These are phyloP conservation scores for Pipra filicauda DNA, from an alignment of 2,113 vertebrate species.

Conservation along the genomic window DNA sequence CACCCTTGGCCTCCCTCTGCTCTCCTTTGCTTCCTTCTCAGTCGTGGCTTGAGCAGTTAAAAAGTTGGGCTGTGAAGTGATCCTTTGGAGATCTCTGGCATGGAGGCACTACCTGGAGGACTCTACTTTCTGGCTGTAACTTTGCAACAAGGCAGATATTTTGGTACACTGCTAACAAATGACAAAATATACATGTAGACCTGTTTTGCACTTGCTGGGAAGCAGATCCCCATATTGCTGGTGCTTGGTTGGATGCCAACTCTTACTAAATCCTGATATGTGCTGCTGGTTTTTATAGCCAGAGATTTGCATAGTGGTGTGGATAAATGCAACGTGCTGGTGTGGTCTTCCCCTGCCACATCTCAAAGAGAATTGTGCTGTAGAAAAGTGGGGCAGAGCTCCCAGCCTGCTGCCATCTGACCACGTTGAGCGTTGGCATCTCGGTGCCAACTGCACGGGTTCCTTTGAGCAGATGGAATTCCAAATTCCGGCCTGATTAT, in stretches of 20 bases:
- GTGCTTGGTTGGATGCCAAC: neutral
- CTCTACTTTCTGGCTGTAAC: neutral
- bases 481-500: neutral
- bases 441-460: rapidly evolving
- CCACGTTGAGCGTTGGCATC: rapidly evolving
- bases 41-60: neutral
- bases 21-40: neutral
- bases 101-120: neutral
- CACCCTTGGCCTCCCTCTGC: neutral
- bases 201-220: neutral
- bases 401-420: neutral
- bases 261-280: neutral
- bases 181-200: neutral
- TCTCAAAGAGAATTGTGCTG: neutral
- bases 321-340: neutral
- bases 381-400: neutral
- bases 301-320: neutral
- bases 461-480: neutral
- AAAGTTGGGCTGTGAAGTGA: neutral
- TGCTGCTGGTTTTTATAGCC: neutral
- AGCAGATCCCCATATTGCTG: neutral
- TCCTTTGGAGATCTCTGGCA: neutral
- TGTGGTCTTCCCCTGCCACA: neutral
- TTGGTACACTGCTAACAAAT: neutral
- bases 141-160: neutral